These are phyloP conservation scores for Brachycybe producta DNA, from an alignment of 2,888 invertebrate genomes.

Conservation along the genomic window DNA sequence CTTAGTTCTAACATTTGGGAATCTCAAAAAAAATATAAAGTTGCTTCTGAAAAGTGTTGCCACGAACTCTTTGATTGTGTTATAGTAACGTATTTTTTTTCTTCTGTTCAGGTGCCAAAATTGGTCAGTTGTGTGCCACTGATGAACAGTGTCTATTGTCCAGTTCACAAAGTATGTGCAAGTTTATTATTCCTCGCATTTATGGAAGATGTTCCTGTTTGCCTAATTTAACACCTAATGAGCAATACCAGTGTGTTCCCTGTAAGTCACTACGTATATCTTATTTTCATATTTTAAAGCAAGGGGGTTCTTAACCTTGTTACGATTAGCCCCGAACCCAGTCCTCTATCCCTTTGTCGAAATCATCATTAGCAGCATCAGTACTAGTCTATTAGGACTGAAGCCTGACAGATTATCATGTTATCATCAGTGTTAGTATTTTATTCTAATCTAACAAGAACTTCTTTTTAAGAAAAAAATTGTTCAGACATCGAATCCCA, in stretches of 20 bases:
- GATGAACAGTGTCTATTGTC: constrained; percentile 76
- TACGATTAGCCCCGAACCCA: no score
- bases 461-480: no score
- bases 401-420: no score
- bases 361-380: no score
- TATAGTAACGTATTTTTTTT: not conserved
- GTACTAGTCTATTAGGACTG: no score
- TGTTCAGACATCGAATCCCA: no score
- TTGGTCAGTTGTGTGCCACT: constrained; percentile 77
- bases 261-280: constrained; percentile 20
- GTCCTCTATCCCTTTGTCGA: no score
- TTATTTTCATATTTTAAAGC: no score
- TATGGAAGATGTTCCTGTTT: constrained; percentile 79
- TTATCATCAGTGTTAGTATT: no score
- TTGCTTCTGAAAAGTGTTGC: not conserved
- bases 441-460: no score
- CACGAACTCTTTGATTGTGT: not conserved
- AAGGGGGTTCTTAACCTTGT: no score
- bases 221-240: constrained; percentile 31
- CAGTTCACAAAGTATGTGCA: constrained; percentile 71
- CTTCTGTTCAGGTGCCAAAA: constrained; percentile 56
- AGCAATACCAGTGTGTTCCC: constrained; percentile 22
- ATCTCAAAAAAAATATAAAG: not conserved
- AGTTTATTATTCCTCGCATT: constrained; percentile 75
- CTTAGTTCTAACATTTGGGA: no score